Conservation (phyloP, 2,113 vertebrate genomes). For the Oncorhynchus masou region DNA sequence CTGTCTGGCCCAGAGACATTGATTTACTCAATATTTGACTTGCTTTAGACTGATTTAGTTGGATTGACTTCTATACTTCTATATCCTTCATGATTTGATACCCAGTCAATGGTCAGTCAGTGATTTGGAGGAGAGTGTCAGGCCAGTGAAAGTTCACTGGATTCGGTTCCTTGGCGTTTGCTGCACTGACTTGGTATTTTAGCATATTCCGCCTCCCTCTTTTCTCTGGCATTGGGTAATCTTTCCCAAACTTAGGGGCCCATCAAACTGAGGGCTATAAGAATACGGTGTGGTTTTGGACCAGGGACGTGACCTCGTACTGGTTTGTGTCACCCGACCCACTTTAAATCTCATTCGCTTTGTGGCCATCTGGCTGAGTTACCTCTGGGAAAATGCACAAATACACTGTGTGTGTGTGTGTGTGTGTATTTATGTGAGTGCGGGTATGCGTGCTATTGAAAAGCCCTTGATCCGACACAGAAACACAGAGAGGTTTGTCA, state of each 20-base stretch:
- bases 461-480: slow-evolving; percentile 14
- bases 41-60: neutral
- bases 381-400: slow-evolving; percentile 24
- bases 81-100: neutral
- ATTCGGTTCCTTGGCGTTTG: slow-evolving; percentile 1
- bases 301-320: slow-evolving; percentile 32
- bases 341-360: slow-evolving; percentile 52
- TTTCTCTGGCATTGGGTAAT: neutral
- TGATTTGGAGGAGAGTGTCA: neutral
- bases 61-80: neutral
- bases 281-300: slow-evolving; percentile 44
- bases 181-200: neutral
- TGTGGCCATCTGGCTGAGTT: slow-evolving; percentile 25
- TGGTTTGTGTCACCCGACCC: slow-evolving; percentile 41
- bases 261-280: slow-evolving; percentile 14
- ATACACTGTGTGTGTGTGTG: slow-evolving; percentile 11
- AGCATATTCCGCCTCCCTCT: neutral
- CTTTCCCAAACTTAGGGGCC: neutral
- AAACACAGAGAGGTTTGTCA: slow-evolving; percentile 2
- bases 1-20: slow-evolving; percentile 21
- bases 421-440: neutral
- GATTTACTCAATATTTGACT: slow-evolving; percentile 17
- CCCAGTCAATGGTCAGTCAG: neutral
- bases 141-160: neutral
- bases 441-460: neutral